phyloP scores from a whole-genome alignment of 1,140 invertebrate genomes.

The Sycobia sp. region DNA sequence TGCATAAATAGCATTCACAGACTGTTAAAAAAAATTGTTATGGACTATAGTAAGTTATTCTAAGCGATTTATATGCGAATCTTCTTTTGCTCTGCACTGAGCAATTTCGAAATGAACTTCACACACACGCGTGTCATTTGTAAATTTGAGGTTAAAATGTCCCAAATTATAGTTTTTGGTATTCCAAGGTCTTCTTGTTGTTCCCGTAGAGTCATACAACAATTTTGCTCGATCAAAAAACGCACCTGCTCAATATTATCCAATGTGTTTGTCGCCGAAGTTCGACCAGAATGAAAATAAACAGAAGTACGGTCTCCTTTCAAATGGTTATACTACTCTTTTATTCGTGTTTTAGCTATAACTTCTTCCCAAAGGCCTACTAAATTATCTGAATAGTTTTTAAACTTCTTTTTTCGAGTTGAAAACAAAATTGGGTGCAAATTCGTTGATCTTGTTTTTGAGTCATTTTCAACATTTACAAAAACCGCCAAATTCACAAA shows the following conservation, averaged over 20 bases:
- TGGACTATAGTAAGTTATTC: conserved; percentile 56
- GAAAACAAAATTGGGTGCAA: conserved; percentile 25
- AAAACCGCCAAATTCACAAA: neutral
- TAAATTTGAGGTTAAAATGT: conserved; percentile 40
- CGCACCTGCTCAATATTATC: conserved; percentile 12
- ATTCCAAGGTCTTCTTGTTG: conserved; percentile 40
- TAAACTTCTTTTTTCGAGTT: conserved; percentile 14
- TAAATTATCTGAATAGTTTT: conserved; percentile 13
- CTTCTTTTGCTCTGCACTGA: conserved; percentile 42
- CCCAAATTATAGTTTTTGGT: conserved; percentile 39
- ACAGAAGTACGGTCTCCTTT: neutral
- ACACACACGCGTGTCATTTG: conserved; percentile 41
- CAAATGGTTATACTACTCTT: conserved; percentile 18
- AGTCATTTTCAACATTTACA: conserved; percentile 1
- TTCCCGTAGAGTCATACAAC: conserved; percentile 41
- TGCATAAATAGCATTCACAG: no score
- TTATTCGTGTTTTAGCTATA: conserved; percentile 21
- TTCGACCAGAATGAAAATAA: conserved; percentile 6
- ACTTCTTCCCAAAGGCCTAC: conserved; percentile 1
- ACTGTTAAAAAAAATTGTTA: no score
- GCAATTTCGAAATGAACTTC: conserved; percentile 40
- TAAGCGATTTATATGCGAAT: conserved; percentile 34
- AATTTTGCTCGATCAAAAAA: conserved; percentile 18
- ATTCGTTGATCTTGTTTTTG: conserved; percentile 18
- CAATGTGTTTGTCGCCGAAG: conserved; percentile 2